A percentile compares a stretch with the other conserved stretches of the same genome.
phyloP scores from a whole-genome alignment of 2,797 vertebrate species.

The Threskiornis aethiopicus region DNA sequence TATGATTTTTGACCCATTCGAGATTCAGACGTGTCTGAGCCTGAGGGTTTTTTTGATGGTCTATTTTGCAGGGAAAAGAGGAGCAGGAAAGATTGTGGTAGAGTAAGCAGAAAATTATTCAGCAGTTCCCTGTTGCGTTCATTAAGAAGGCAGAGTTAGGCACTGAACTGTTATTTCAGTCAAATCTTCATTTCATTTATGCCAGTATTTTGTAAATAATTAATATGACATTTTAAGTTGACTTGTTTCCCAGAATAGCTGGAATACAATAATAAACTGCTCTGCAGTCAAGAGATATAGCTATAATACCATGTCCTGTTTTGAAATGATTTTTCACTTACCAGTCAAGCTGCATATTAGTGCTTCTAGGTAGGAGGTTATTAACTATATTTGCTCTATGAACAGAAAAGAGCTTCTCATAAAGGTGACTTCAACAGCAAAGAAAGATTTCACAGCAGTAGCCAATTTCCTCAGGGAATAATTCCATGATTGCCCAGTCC shows the following conservation, averaged over 20 bases:
- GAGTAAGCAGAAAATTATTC: slow-evolving; percentile 64
- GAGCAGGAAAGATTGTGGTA: background rate
- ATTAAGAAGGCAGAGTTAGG: slow-evolving; percentile 41
- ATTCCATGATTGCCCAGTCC: background rate
- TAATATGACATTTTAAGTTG: slow-evolving; percentile 68
- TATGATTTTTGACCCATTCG: background rate
- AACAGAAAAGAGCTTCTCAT: background rate
- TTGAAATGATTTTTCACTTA: slow-evolving; percentile 33
- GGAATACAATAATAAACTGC: slow-evolving; percentile 20
- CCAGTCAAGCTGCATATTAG: slow-evolving; percentile 1
- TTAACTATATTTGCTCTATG: background rate
- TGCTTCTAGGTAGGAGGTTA: slow-evolving; percentile 17
- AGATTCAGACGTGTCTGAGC: background rate
- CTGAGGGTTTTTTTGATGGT: background rate
- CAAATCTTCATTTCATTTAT: slow-evolving; percentile 58
- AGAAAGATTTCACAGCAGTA: background rate
- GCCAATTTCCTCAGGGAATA: background rate
- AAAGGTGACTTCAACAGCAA: background rate
- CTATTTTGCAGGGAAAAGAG: background rate
- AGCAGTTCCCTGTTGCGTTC: slow-evolving; percentile 38
- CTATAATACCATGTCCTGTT: background rate
- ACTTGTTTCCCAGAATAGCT: slow-evolving; percentile 63
- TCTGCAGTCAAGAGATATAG: background rate
- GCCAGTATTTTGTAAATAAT: slow-evolving; percentile 74
- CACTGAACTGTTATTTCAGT: slow-evolving; percentile 42